Evolutionary conservation across 92 coral and sea anemone species (phyloP), one percentile per base, ranked within the genome.

Genomic region (Plumapathes pennacea): DNA sequence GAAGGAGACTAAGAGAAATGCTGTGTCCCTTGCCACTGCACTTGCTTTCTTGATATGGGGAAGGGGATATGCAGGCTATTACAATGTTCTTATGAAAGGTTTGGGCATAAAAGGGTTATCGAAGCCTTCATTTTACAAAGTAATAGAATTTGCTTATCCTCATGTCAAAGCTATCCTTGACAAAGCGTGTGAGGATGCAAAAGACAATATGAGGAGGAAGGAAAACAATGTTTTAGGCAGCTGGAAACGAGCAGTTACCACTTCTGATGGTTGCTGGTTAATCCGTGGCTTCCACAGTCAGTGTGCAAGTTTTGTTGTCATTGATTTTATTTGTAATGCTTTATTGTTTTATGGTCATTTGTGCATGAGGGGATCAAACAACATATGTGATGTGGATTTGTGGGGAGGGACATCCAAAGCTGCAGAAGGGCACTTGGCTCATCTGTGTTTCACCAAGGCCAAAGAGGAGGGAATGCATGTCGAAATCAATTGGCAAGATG

Each of bases 31-130:
- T 62, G 32, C 64, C 47, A 18, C 46, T 31, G 69, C 42, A 19
- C 46, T 62, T 26, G 44, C 32, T 46, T 62, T 62, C 46, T 11
- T 62, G 29, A 46, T 62, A 12, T 62, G 69, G 69, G 69, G 69
- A 12, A 54, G 46, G 44, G 69, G 69, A 24, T 31, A 43, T 32
- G 54, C 46, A 25, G 27, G 17, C 1, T 43, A 60, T 12, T 53
- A 42, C 11, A 60, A 42, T 26, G 32, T 60, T 25, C 26, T 60
- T 4, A 42, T 19, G 37, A 41, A 41, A 39, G 67, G 54, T 26
- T 27, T 60, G 19, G 54, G 67, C 13, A 39, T 59, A 38, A 36
- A 59, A 34, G 42, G 21, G 18, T 51, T 59, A 25, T n/a, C 19
- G 29, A 3, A 40, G 25, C 23, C 17, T 14, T 37, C 10, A 30